phyloP scores from a whole-genome alignment of 2,888 invertebrate genomes.

The Meteorus colon region DNA sequence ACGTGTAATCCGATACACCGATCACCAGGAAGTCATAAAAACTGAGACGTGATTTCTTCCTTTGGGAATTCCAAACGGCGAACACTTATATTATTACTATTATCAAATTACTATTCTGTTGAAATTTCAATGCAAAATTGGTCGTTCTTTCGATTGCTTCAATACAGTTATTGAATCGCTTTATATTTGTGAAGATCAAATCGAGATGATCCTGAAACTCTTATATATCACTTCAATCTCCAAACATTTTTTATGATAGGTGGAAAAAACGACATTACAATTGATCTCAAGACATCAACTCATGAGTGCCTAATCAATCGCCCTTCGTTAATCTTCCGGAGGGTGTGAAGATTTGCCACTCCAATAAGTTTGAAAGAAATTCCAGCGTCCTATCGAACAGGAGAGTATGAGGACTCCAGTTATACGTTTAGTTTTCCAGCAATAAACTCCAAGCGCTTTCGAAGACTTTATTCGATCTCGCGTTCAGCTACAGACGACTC shows the following conservation, averaged over 20 bases:
- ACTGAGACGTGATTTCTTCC: background rate
- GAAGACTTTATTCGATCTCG: too few relatives aligned
- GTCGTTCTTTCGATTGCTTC: too few relatives aligned
- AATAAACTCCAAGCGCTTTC: background rate
- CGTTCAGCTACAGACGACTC: too few relatives aligned
- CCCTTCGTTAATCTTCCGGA: conserved; percentile 68
- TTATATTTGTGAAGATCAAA: too few relatives aligned
- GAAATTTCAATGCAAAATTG: background rate
- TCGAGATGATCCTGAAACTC: background rate
- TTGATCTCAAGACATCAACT: conserved; percentile 56
- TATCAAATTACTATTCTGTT: background rate
- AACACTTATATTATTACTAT: background rate
- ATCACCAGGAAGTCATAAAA: conserved; percentile 66
- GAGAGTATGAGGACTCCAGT: conserved; percentile 56
- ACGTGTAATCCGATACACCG: conserved; percentile 72
- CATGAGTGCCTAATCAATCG: conserved; percentile 66
- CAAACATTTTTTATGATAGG: background rate
- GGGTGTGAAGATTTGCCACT: conserved; percentile 69
- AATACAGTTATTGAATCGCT: too few relatives aligned
- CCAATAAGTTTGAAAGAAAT: conserved; percentile 70
- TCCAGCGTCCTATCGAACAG: conserved; percentile 63
- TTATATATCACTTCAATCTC: background rate
- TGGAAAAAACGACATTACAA: conserved; percentile 55
- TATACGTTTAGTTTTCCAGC: conserved; percentile 33
- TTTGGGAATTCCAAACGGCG: background rate